Evolutionary conservation across 2,888 invertebrate species (phyloP).

Genomic region (Sinohyriopsis cumingii): DNA sequence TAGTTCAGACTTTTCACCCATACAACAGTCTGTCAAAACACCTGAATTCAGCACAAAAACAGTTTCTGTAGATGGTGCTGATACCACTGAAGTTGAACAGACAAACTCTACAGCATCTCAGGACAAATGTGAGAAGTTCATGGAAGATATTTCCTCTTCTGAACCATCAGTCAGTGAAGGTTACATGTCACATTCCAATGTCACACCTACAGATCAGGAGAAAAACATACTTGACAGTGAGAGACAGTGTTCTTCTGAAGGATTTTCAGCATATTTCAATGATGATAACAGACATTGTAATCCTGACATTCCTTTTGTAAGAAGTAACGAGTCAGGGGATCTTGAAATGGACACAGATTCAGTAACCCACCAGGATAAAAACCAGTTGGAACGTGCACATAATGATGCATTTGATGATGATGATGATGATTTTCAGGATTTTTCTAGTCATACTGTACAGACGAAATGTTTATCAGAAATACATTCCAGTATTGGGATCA

Average conservation of each 20-base stretch:
- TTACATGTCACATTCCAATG: too few relatives aligned
- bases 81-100: conserved; percentile 16
- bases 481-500: too few relatives aligned
- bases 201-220: too few relatives aligned
- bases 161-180: too few relatives aligned
- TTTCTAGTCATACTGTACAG: conserved; percentile 5
- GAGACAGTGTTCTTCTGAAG: too few relatives aligned
- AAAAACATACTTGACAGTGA: too few relatives aligned
- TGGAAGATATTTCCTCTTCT: too few relatives aligned
- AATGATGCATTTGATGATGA: conserved; percentile 9
- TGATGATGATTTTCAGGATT: conserved; percentile 28
- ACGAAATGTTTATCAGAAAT: too few relatives aligned
- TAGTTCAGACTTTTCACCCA: conserved; percentile 59
- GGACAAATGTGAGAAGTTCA: too few relatives aligned
- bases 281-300: too few relatives aligned
- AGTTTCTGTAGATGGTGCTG: conserved; percentile 1
- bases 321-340: background rate
- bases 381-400: background rate
- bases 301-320: too few relatives aligned
- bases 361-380: background rate
- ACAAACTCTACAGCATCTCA: conserved; percentile 5
- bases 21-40: conserved; percentile 36
- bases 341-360: background rate
- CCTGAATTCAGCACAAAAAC: conserved; percentile 12
- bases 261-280: too few relatives aligned